Evolutionary conservation across 2,797 vertebrate species (phyloP).

Genomic region (Hipposideros larvatus): DNA sequence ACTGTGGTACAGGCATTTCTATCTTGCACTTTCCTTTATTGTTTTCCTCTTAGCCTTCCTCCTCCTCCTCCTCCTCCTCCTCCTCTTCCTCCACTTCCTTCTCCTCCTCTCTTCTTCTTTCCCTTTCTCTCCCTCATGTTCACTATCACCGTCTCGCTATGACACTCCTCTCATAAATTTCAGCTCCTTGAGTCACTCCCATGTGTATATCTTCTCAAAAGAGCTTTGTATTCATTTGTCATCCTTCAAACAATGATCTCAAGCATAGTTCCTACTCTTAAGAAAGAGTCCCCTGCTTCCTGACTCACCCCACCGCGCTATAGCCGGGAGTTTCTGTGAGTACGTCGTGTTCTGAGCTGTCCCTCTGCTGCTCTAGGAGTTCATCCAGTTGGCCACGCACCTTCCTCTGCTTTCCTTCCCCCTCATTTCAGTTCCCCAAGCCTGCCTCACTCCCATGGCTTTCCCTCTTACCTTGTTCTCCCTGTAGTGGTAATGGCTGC

Average conservation of each 20-base stretch:
- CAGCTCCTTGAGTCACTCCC: neutral
- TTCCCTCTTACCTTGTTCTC: neutral
- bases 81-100: neutral
- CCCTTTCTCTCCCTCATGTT: neutral
- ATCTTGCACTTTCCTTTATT: neutral
- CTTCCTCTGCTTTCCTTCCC: neutral
- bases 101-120: neutral
- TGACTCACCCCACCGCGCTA: neutral
- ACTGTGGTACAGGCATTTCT: neutral
- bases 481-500: neutral
- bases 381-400: accelerated
- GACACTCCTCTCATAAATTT: neutral
- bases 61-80: neutral
- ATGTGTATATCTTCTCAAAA: neutral
- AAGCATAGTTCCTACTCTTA: neutral
- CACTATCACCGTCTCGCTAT: neutral
- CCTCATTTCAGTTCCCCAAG: neutral
- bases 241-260: neutral
- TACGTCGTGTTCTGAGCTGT: neutral
- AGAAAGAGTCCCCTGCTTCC: neutral
- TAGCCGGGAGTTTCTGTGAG: neutral
- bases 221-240: neutral
- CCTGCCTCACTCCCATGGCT: neutral
- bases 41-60: neutral
- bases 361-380: neutral